Conservation (phyloP, 2,113 vertebrate genomes). For the Corydoras sp. region DNA sequence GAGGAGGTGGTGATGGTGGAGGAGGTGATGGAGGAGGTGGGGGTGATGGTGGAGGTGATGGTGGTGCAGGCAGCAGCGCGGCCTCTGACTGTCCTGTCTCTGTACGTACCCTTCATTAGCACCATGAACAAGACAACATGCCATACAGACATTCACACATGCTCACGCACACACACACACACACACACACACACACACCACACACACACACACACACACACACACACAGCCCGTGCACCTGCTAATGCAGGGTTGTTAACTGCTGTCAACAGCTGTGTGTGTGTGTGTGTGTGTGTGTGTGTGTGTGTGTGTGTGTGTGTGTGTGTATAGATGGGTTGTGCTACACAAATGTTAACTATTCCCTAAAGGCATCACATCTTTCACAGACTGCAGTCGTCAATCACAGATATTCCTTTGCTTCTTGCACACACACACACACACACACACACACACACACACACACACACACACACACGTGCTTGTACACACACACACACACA, state of each 20-base stretch:
- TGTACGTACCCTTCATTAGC: slow-evolving; percentile 11
- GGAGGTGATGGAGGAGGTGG: no score
- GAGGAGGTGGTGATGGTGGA: no score
- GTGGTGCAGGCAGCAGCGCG: neutral
- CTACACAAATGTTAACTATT: slow-evolving; percentile 51
- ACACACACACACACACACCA: no score
- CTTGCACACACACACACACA: neutral
- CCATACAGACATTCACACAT: slow-evolving; percentile 7
- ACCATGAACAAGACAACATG: slow-evolving; percentile 12
- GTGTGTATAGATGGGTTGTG: slow-evolving; percentile 23
- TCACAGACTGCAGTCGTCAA: slow-evolving; percentile 19
- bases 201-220: slow-evolving; percentile 19
- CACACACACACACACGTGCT: no score
- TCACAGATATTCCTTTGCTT: slow-evolving; percentile 3
- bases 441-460: no score
- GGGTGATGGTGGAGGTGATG: no score
- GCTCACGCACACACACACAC: slow-evolving; percentile 8
- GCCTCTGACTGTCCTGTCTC: slow-evolving; percentile 3
- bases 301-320: slow-evolving; percentile 12
- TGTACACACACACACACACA: neutral
- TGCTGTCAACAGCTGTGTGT: slow-evolving; percentile 36
- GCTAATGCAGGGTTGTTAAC: slow-evolving; percentile 43
- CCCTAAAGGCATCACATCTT: slow-evolving; percentile 37
- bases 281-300: neutral
- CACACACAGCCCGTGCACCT: slow-evolving; percentile 31